A percentile compares a stretch with the other conserved stretches of the same genome.
phyloP scores from a whole-genome alignment of 2,888 invertebrate species.

The Aphidoletes aphidimyza region DNA sequence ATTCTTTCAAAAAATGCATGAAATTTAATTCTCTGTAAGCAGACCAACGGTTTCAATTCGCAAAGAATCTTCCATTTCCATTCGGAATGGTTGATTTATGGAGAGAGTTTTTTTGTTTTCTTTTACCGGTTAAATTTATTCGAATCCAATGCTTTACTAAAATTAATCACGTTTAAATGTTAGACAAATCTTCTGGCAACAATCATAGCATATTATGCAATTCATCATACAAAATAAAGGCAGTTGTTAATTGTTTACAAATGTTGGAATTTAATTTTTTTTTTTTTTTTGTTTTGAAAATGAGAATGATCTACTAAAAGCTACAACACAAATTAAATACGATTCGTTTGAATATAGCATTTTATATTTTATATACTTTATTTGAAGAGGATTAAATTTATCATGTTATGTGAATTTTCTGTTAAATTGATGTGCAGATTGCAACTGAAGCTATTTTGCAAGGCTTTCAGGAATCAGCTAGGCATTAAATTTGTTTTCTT shows the following conservation, averaged over 20 bases:
- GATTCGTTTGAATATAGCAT: too few species aligned
- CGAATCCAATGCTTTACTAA: background rate
- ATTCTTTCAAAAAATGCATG: background rate
- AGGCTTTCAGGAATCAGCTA: too few species aligned
- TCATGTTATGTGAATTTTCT: too few species aligned
- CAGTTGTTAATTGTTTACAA: background rate
- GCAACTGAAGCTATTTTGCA: too few species aligned
- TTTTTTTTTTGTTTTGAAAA: background rate
- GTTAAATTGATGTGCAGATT: too few species aligned
- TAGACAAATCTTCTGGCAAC: conserved; percentile 25
- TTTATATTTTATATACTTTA: too few species aligned
- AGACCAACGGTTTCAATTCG: background rate
- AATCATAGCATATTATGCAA: background rate
- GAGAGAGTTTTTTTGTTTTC: too few species aligned
- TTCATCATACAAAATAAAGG: conserved; percentile 27
- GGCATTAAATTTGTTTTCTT: too few species aligned
- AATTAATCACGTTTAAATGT: background rate
- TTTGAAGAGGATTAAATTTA: too few species aligned
- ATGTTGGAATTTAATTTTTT: background rate
- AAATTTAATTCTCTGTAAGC: background rate
- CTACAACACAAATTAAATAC: background rate
- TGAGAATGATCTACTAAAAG: background rate
- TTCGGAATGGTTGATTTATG: background rate
- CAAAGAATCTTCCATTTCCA: background rate
- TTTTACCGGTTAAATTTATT: background rate